Base-by-base conservation (phyloP, 2,797 vertebrate genomes). In the Fistularia tabacaria region DNA sequence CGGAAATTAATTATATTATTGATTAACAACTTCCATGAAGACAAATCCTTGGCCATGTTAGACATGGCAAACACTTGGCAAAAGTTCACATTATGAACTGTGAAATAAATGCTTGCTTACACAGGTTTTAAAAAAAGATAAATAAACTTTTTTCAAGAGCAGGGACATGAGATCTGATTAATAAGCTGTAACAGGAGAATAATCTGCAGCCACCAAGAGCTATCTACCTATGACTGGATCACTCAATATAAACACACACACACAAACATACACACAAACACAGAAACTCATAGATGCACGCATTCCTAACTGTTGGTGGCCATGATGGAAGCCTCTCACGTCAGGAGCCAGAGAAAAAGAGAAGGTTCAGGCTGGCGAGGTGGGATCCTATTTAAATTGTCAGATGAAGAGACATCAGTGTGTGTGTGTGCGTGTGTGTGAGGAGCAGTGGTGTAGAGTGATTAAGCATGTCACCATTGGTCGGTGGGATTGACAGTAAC, bases 401-500 rank as follows among this genome's bases (percentile, higher is more conserved):
- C 79, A 81, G 74, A 74, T 57, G 49, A 46, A 42, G 68, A 72
- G 64, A 75, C 55, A 43, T 57, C 55, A 36, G 46, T 11, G 10
- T 46, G 62, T 45, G 51, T 14, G 38, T 42, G 54, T 51, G 43
- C 49, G 51, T 49, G 52, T 49, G 51, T 41, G 54, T 52, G 66
- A 59, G 47, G 25, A 56, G 64, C 12, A 7, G 62, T n/a, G 25
- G 64, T 68, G 70, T 70, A 54, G 66, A 66, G 77, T 83, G 80
- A 85, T 87, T 82, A 85, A 79, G 76, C 68, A 58, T n/a, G 81
- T 85, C 82, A 61, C 73, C 42, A 60, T 54, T 67, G 73, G 80
- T 74, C 80, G 69, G 53, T 38, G 66, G 80, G 82, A 85, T 81
- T 90, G 86, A 90, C 84, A 84, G 83, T 84, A 87, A 90, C 80